Base-by-base conservation (phyloP, 2,113 vertebrate species). In the Gadus chalcogrammus region DNA sequence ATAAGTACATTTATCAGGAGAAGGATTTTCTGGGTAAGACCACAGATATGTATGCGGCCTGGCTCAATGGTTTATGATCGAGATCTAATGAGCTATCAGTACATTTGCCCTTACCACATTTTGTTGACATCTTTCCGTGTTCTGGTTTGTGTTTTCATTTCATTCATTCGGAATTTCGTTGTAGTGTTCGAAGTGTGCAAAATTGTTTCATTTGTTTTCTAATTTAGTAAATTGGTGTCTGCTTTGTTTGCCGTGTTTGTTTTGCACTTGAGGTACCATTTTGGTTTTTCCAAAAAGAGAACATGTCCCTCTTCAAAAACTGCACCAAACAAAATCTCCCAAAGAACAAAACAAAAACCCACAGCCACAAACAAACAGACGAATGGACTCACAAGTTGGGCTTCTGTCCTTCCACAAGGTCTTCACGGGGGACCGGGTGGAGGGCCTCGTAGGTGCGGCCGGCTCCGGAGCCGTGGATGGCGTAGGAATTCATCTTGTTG, bases 401-500 rank as follows among this genome's bases (percentile, higher is more conserved):
- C 60, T 81, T 75, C 65, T 92, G 84, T 56, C 84, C 79, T 15
- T 84, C 77, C 28, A 74, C 78, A 12, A 79, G 65, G 13, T 93
- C 87, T 56, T 85, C 77, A 67, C 71, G 79, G 13, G 91, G 86
- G 74, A 93, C 35, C 24, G 87, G 83, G 82, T 91, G 91, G 74
- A 94, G 85, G 22, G 73, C 75, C 84, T 92, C 89, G 35, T 90
- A 94, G 15, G 74, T 89, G 56, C 88, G 89, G 72, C 74, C 72
- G 62, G 71, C 83, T 15, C 74, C 84, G 35, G 89, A 92, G 11
- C 92, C 91, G 35, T 88, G 90, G 75, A 93, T 91, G 59, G 88
- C 87, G 27, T 90, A 88, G n/a, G 86, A 93, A 88, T 93, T 94
- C 71, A 82, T 94, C 86, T 90, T 92, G 80, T 94, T 76, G 76